A percentile compares a stretch with the other conserved stretches of the same genome.
These are phyloP conservation scores for Sander lucioperca DNA, from an alignment of 2,113 vertebrate species.

Conservation along the genomic window DNA sequence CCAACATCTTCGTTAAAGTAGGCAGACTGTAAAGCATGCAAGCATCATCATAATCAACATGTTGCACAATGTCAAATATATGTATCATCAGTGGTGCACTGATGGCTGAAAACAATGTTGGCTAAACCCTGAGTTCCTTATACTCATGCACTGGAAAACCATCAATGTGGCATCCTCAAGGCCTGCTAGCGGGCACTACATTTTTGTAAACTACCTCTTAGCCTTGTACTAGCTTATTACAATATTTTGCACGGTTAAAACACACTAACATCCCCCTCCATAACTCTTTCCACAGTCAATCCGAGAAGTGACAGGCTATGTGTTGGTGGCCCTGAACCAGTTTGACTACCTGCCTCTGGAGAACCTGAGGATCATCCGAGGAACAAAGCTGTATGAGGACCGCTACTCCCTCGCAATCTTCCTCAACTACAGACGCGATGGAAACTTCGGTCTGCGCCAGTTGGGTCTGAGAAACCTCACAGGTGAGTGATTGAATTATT, in stretches of 20 bases:
- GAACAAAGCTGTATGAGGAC: constrained; percentile 96
- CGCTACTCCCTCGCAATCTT: constrained; percentile 94
- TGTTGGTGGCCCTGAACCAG: constrained; percentile 98
- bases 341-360: constrained; percentile 97
- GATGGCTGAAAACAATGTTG: constrained; percentile 5
- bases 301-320: constrained; percentile 97
- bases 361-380: constrained; percentile 96
- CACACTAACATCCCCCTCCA: neutral
- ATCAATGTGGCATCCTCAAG: neutral
- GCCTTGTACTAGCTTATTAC: neutral
- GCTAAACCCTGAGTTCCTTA: neutral
- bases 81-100: neutral
- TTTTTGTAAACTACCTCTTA: neutral
- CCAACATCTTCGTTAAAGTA: neutral
- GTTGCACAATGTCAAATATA: neutral
- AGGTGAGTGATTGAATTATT: constrained; percentile 76
- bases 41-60: neutral
- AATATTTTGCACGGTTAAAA: neutral
- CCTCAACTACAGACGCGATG: constrained; percentile 97
- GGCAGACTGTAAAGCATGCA: neutral
- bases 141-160: neutral
- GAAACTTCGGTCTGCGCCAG: constrained; percentile 94
- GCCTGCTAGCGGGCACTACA: neutral
- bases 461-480: constrained; percentile 95
- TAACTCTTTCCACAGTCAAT: constrained; percentile 89